phyloP scores from a whole-genome alignment of 2,113 vertebrate genomes.

The Nematolebias whitei region DNA sequence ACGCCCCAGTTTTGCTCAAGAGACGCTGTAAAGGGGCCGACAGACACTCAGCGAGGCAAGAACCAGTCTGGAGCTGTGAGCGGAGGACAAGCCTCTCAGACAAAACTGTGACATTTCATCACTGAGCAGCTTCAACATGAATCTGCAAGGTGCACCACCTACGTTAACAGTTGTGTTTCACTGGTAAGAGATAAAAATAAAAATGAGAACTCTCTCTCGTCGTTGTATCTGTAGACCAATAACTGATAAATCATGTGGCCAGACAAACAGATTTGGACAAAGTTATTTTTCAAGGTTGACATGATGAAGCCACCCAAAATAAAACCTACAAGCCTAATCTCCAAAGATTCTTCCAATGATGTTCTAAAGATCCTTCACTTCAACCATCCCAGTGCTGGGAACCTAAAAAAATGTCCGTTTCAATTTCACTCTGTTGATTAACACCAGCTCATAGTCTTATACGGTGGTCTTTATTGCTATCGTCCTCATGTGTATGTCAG shows the following conservation, averaged over 20 bases:
- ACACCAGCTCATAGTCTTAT: conserved; percentile 38
- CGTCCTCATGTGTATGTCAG: conserved; percentile 46
- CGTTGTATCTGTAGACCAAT: conserved; percentile 2
- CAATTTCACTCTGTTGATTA: conserved; percentile 20
- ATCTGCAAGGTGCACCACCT: conserved; percentile 8
- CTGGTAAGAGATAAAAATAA: conserved; percentile 16
- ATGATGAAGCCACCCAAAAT: conserved; percentile 17
- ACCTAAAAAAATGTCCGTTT: conserved; percentile 6
- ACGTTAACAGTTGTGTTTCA: conserved; percentile 16
- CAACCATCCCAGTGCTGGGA: conserved; percentile 10
- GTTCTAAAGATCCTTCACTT: conserved; percentile 23
- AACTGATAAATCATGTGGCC: conserved; percentile 16
- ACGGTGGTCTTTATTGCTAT: conserved; percentile 71
- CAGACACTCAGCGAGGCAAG: conserved; percentile 11
- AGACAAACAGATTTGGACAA: conserved; percentile 23
- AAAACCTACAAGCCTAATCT: conserved; percentile 29
- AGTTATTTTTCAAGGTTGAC: conserved; percentile 17
- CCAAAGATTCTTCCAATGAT: conserved; percentile 24
- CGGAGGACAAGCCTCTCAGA: background rate
- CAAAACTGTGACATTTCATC: conserved; percentile 1
- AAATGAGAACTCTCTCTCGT: background rate
- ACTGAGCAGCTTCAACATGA: conserved; percentile 12
- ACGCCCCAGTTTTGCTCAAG: conserved; percentile 7
- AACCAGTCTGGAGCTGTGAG: conserved; percentile 11
- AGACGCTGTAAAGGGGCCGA: conserved; percentile 16